A percentile compares a stretch with the other conserved stretches of the same genome.
These are phyloP conservation scores for Perizoma affinitatum DNA, from an alignment of 2,888 invertebrate species.

Conservation along the genomic window DNA sequence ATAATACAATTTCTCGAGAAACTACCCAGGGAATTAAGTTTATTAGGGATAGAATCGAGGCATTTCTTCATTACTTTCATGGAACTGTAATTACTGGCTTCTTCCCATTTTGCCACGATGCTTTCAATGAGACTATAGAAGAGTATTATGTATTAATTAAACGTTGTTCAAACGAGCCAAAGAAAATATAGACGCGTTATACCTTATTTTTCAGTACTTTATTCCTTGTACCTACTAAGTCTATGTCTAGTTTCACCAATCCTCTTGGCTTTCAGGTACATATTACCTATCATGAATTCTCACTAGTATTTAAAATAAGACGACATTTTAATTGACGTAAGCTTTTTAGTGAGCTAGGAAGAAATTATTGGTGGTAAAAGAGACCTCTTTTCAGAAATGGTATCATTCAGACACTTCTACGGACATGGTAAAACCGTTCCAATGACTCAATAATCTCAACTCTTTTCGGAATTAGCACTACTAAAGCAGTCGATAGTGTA, in stretches of 20 bases:
- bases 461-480: constrained; percentile 9
- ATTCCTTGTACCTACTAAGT: too few relatives aligned
- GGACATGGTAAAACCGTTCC: constrained; percentile 32
- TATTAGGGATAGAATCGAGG: constrained; percentile 63
- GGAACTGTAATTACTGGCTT: constrained; percentile 66
- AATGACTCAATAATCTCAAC: constrained; percentile 30
- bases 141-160: not conserved
- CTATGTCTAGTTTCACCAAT: too few relatives aligned
- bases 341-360: too few relatives aligned
- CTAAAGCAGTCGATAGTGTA: not conserved
- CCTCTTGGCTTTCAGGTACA: too few relatives aligned
- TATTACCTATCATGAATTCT: too few relatives aligned
- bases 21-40: constrained; percentile 54
- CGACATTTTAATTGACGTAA: too few relatives aligned
- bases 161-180: not conserved
- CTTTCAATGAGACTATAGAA: constrained; percentile 42
- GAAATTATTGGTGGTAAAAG: too few relatives aligned
- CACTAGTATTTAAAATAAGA: too few relatives aligned
- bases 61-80: constrained; percentile 69
- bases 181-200: constrained; percentile 34
- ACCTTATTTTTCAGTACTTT: too few relatives aligned
- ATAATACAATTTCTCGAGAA: too few relatives aligned
- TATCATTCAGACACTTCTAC: too few relatives aligned
- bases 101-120: constrained; percentile 60
- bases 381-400: too few relatives aligned